Conservation (phyloP, 2,797 vertebrate genomes). For the Stomatorhinus walkeri region DNA sequence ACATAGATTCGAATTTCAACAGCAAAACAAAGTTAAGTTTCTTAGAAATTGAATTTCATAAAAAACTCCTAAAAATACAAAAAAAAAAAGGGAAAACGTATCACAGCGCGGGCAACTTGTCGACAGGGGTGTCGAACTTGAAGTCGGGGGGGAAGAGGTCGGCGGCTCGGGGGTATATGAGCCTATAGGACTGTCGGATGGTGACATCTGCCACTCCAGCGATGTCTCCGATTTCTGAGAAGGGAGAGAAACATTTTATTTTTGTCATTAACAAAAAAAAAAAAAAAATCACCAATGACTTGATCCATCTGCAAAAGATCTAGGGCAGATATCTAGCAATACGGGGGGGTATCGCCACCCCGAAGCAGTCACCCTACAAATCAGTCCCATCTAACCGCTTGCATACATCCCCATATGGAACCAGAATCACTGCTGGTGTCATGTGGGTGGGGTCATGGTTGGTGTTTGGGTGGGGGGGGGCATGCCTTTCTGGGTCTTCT, state of each 20-base stretch:
- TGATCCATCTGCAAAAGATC: neutral
- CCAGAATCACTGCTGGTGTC: neutral
- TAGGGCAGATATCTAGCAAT: neutral
- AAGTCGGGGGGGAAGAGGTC: conserved; percentile 96
- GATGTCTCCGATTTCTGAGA: conserved; percentile 91
- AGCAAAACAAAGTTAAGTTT: conserved; percentile 50
- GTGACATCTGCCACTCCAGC: conserved; percentile 96
- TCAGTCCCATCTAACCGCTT: neutral
- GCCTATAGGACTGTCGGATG: conserved; percentile 91
- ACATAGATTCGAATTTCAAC: conserved; percentile 60
- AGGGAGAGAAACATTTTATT: conserved; percentile 4
- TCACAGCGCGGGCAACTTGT: conserved; percentile 95
- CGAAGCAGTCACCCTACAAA: neutral
- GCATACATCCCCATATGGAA: neutral
- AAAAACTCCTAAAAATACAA: conserved; percentile 44
- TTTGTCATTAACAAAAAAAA: neutral
- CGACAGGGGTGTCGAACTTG: conserved; percentile 97
- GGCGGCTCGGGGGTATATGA: conserved; percentile 94
- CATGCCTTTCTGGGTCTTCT: conserved; percentile 95
- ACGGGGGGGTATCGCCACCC: neutral
- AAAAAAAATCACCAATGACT: neutral
- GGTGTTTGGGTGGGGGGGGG: neutral
- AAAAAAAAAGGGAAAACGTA: conserved; percentile 31
- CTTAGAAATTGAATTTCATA: conserved; percentile 40
- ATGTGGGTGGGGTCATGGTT: neutral